These are phyloP conservation scores for Epirrhoe alternata DNA, from an alignment of 2,888 invertebrate genomes.

Conservation along the genomic window DNA sequence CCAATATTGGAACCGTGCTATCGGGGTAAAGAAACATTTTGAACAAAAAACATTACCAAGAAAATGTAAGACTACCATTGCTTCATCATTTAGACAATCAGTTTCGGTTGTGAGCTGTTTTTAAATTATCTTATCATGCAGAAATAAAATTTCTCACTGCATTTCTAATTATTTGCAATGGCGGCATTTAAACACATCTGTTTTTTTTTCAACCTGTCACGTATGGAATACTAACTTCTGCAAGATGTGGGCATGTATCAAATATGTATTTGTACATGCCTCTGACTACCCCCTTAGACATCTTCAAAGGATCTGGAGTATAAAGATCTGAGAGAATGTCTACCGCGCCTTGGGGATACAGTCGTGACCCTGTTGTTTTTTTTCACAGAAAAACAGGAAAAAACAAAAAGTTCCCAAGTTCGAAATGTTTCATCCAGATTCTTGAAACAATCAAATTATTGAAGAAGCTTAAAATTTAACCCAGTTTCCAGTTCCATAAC, in stretches of 20 bases:
- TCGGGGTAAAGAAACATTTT: conserved; percentile 16
- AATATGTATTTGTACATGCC: no score
- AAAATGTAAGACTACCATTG: not conserved
- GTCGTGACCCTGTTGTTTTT: no score
- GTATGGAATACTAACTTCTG: no score
- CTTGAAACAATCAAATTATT: conserved; percentile 23
- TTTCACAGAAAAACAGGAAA: not conserved
- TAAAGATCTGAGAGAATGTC: no score
- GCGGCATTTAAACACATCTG: no score
- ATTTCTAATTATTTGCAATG: no score
- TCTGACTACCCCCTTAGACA: no score
- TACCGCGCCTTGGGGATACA: no score
- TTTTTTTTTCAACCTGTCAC: not conserved
- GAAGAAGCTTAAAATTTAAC: conserved; percentile 19
- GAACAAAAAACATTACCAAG: conserved; percentile 2
- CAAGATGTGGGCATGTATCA: no score
- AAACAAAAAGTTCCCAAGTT: conserved; percentile 8
- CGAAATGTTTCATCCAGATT: conserved; percentile 18
- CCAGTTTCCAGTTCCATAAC: conserved; percentile 17
- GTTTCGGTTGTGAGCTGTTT: not conserved
- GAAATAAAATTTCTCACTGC: not conserved
- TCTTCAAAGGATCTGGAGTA: no score
- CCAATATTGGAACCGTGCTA: conserved; percentile 15
- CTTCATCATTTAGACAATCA: not conserved
- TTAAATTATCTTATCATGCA: not conserved